Evolutionary conservation across 2,113 vertebrate genomes (phyloP).

Genomic region (Eptesicus fuscus): DNA sequence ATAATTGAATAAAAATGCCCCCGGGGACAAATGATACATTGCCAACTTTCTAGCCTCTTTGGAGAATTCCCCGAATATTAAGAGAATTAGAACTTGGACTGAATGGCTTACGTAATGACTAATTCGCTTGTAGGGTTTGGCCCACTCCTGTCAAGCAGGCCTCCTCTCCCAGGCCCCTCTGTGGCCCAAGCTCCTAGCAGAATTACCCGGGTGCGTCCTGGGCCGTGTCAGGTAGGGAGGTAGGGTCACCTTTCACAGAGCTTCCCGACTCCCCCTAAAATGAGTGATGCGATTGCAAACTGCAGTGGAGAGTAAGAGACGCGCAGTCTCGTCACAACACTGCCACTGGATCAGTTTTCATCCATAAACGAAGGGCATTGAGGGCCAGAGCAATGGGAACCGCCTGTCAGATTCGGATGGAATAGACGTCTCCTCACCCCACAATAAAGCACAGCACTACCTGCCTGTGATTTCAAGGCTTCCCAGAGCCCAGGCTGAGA

Average conservation of each 20-base stretch:
- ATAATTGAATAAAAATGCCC: slow-evolving; percentile 47
- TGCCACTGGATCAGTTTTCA: not conserved
- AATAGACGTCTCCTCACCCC: not conserved
- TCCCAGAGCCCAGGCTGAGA: not conserved
- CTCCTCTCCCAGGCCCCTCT: not conserved
- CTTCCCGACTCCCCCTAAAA: not conserved
- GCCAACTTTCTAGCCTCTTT: slow-evolving; percentile 30
- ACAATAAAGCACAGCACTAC: not conserved
- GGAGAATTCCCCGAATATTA: slow-evolving; percentile 41
- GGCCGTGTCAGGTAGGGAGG: not conserved
- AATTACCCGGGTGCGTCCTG: not conserved
- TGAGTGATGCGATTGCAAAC: not conserved
- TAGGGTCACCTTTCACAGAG: not conserved
- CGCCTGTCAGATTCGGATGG: not conserved
- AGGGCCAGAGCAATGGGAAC: not conserved
- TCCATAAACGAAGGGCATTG: not conserved
- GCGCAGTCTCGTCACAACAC: not conserved
- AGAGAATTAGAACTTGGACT: not conserved
- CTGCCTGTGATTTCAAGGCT: not conserved
- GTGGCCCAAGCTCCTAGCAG: not conserved
- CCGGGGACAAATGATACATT: not conserved
- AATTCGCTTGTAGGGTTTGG: not conserved
- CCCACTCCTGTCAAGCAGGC: not conserved
- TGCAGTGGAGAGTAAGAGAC: not conserved
- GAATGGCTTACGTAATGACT: not conserved